Evolutionary conservation across 1,140 invertebrate species (phyloP).

Genomic region (Sinella curviseta): DNA sequence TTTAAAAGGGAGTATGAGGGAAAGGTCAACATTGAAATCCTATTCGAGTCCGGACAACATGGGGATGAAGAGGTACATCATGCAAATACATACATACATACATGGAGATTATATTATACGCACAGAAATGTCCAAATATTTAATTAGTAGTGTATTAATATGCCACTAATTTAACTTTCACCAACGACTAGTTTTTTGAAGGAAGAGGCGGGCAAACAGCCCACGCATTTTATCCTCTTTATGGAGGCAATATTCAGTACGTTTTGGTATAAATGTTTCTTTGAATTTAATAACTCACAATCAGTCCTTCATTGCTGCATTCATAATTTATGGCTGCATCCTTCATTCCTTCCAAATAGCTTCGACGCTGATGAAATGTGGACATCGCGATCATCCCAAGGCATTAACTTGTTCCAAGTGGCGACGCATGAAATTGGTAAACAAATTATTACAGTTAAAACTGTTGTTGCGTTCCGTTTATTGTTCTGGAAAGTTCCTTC

Average conservation of each 20-base stretch:
- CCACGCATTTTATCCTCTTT: conserved; percentile 11
- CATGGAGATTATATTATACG: neutral
- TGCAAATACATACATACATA: neutral
- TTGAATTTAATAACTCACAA: too few species aligned
- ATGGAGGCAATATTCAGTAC: conserved; percentile 1
- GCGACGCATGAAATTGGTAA: conserved; percentile 28
- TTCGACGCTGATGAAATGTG: conserved; percentile 18
- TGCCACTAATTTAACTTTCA: too few species aligned
- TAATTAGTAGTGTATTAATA: neutral
- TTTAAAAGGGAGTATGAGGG: neutral
- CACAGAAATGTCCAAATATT: neutral
- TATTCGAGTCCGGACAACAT: neutral
- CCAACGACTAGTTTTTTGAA: conserved; percentile 18
- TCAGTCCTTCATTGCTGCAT: too few species aligned
- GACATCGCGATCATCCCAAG: neutral
- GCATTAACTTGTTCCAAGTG: conserved; percentile 20
- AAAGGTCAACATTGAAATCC: conserved; percentile 17
- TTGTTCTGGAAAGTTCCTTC: too few species aligned
- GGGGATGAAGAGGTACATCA: conserved; percentile 22
- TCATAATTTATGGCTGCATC: too few species aligned
- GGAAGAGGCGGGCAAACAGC: conserved; percentile 2
- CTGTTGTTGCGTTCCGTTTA: too few species aligned
- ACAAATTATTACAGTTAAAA: too few species aligned
- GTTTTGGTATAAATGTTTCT: too few species aligned
- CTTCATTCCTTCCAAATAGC: neutral